These are phyloP conservation scores for Lasioglossum baleicum DNA, from an alignment of 1,140 invertebrate genomes.

Conservation along the genomic window DNA sequence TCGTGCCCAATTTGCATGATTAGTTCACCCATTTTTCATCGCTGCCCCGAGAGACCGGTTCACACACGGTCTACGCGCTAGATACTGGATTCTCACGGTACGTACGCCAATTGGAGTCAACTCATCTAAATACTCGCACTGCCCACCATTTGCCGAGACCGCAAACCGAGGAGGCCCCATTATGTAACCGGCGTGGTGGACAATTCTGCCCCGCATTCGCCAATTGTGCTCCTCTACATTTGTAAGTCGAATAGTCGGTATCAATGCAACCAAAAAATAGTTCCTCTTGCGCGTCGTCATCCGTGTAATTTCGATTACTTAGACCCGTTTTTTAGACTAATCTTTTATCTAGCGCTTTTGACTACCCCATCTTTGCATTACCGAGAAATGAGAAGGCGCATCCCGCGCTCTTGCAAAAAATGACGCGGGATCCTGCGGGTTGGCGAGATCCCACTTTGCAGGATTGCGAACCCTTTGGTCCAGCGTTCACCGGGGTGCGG, in stretches of 20 bases:
- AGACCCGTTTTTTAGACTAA: no score
- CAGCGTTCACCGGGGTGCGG: no score
- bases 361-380: no score
- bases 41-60: constrained; percentile 19
- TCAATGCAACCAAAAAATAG: no score
- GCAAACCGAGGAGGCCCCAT: constrained; percentile 41
- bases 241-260: background rate
- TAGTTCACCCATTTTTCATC: constrained; percentile 63
- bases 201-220: constrained; percentile 62
- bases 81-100: constrained; percentile 68
- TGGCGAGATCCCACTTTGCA: no score
- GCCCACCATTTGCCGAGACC: constrained; percentile 57
- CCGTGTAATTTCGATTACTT: no score
- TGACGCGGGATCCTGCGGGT: no score
- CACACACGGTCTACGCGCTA: constrained; percentile 54
- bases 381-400: no score
- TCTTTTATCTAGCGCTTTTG: no score
- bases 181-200: constrained; percentile 58
- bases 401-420: no score
- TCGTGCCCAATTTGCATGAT: constrained; percentile 62
- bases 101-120: constrained; percentile 67
- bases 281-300: no score
- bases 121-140: constrained; percentile 66
- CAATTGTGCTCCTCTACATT: constrained; percentile 45
- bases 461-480: no score